phyloP scores from a whole-genome alignment of 1,140 invertebrate species.

The Portunus trituberculatus region DNA sequence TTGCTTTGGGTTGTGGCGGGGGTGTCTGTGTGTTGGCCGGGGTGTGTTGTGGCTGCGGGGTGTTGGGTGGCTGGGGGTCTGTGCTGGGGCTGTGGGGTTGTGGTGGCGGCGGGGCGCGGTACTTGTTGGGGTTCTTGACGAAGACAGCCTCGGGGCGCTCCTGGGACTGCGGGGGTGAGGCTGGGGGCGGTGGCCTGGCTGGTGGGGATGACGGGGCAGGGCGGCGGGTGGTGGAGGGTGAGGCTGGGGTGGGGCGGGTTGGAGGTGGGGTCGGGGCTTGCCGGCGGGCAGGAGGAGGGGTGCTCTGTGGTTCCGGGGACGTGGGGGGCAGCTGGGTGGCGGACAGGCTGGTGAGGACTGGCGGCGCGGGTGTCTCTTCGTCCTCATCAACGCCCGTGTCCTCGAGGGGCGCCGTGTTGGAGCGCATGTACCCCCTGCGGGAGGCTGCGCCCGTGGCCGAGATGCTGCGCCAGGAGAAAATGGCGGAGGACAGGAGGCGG shows the following conservation, averaged over 20 bases:
- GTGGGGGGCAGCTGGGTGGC: conserved; percentile 72
- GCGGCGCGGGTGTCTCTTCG: conserved; percentile 41
- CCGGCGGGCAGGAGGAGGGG: neutral
- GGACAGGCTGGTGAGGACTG: conserved; percentile 72
- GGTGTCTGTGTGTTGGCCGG: neutral
- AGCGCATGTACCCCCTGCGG: conserved; percentile 71
- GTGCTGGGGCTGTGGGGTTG: conserved; percentile 30
- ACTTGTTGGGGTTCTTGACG: conserved; percentile 77
- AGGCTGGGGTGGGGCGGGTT: neutral
- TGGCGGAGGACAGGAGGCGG: conserved; percentile 76
- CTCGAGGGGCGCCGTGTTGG: conserved; percentile 76
- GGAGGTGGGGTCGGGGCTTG: neutral
- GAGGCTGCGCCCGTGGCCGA: conserved; percentile 67
- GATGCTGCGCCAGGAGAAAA: conserved; percentile 76
- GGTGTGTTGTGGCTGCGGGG: too few relatives aligned
- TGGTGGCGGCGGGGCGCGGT: conserved; percentile 74
- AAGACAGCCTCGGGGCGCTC: conserved; percentile 68
- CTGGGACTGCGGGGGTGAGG: neutral
- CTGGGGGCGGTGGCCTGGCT: conserved; percentile 45
- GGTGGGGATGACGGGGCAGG: neutral
- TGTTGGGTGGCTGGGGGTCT: too few relatives aligned
- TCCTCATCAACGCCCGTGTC: conserved; percentile 71
- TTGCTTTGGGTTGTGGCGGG: neutral
- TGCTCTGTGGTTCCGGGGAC: neutral
- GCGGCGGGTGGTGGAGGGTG: neutral